These are phyloP conservation scores for Sebastiscus tertius DNA, from an alignment of 2,797 vertebrate genomes.

Conservation along the genomic window DNA sequence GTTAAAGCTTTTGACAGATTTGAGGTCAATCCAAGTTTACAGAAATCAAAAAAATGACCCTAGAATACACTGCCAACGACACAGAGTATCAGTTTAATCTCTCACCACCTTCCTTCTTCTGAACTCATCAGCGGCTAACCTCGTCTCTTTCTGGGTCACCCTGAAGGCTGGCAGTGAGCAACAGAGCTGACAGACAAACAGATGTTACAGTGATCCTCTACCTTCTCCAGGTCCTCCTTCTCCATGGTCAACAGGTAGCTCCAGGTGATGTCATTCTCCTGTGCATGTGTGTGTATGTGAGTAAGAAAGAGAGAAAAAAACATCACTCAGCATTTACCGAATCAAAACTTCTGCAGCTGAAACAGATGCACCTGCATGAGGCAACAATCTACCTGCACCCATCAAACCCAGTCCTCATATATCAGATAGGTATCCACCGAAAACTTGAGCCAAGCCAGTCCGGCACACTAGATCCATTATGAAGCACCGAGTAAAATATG, in stretches of 20 bases:
- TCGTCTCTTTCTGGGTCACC: slow-evolving; percentile 29
- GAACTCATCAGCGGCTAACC: not conserved
- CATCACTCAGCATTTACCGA: slow-evolving; percentile 36
- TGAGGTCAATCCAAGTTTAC: not conserved
- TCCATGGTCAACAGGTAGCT: slow-evolving; percentile 88
- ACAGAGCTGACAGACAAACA: slow-evolving; percentile 34
- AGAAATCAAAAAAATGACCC: not conserved
- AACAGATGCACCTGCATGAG: slow-evolving; percentile 62
- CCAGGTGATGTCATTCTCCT: slow-evolving; percentile 90
- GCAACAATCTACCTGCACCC: slow-evolving; percentile 39
- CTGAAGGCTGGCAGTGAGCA: not conserved
- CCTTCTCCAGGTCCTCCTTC: slow-evolving; percentile 89
- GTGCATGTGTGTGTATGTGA: slow-evolving; percentile 4
- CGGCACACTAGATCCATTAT: slow-evolving; percentile 21
- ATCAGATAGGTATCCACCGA: slow-evolving; percentile 19
- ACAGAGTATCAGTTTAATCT: not conserved
- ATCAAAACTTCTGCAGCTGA: slow-evolving; percentile 47
- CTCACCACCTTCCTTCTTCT: not conserved
- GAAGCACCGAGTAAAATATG: slow-evolving; percentile 49
- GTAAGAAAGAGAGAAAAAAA: slow-evolving; percentile 9
- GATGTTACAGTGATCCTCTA: slow-evolving; percentile 61
- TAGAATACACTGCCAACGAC: not conserved
- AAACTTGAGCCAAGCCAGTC: slow-evolving; percentile 17
- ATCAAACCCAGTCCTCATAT: slow-evolving; percentile 9
- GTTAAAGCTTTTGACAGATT: not conserved